Evolutionary conservation across 2,888 invertebrate species (phyloP).

Genomic region (Lithophane leautieri): DNA sequence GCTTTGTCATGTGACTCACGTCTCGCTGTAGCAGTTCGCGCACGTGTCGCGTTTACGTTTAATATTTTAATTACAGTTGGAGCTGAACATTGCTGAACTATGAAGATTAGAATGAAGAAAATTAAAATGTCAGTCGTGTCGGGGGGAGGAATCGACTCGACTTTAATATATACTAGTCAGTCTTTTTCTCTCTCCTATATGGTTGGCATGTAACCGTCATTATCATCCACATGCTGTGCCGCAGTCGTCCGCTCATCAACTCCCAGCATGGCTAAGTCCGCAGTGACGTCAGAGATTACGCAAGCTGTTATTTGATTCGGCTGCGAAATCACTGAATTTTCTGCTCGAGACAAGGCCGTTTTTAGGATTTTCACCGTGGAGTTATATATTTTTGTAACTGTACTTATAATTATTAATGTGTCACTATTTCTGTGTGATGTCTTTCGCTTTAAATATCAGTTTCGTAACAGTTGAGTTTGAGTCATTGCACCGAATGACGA

Average conservation of each 20-base stretch:
- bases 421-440: conserved; percentile 58
- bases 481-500: conserved; percentile 83
- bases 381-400: conserved; percentile 24
- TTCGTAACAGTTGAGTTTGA: conserved; percentile 81
- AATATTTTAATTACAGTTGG: conserved; percentile 74
- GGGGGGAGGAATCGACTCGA: conserved; percentile 93
- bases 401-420: conserved; percentile 43
- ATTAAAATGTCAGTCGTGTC: conserved; percentile 85
- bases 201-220: conserved; percentile 87
- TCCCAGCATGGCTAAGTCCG: conserved; percentile 76
- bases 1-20: conserved; percentile 78
- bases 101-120: conserved; percentile 71
- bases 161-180: conserved; percentile 91
- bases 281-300: conserved; percentile 90
- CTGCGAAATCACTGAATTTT: conserved; percentile 89
- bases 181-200: conserved; percentile 95
- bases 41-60: conserved; percentile 64
- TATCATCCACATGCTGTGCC: conserved; percentile 50
- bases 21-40: conserved; percentile 55
- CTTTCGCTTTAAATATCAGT: conserved; percentile 75
- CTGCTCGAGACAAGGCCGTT: conserved; percentile 81
- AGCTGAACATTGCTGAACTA: conserved; percentile 66
- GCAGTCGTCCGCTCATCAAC: conserved; percentile 42
- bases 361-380: conserved; percentile 37
- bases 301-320: conserved; percentile 85